Base-by-base conservation (phyloP, 1,140 invertebrate genomes). In the Eriocheir sinensis region DNA sequence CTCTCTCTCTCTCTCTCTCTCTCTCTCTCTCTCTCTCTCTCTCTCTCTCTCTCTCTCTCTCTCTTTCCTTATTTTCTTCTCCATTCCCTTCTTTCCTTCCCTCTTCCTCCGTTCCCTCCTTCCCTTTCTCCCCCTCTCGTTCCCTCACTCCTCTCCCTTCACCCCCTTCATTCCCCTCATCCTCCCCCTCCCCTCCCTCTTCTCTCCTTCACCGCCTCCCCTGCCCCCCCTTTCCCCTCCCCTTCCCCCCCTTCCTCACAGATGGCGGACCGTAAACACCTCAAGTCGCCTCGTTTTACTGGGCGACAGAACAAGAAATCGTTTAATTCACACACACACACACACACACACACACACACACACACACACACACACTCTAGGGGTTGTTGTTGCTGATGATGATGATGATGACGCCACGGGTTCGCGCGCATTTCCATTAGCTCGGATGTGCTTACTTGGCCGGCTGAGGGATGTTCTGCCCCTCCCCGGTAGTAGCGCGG, bases 261-360 rank as follows among this genome's bases (percentile, higher is more conserved):
- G 17, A 88, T 88, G 85, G 85, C 27, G 9, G 3, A 17, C 34
- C 85, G 38, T 40, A 41, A 88, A 88, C 38, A 40, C 38, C 17
- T 38, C 41, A 17, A 80, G 8, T 27, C 85, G 40, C 38, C 36
- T 6, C 34, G 38, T 40, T 88, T 88, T 88, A 88, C 40, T 88
- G 85, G 36, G 40, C 34, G 85, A 88, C 85, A 88, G 36, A 88
- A 88, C 85, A 88, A 88, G 85, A 88, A 88, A 88, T 88, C 85
- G 85, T 88, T 88, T 88, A 88, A 88, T 88, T 88, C 85, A 41
- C 85, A 88, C 60, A 72, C n/a, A n/a, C n/a, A n/a, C n/a, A n/a
- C n/a, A n/a, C n/a, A n/a, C n/a, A n/a, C n/a, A n/a, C n/a, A n/a
- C n/a, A n/a, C n/a, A n/a, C n/a, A n/a, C n/a, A n/a, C n/a, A n/a